Conservation (phyloP, 35 echinoderm and acorn worm species). For the Heliocidaris erythrogramma region DNA sequence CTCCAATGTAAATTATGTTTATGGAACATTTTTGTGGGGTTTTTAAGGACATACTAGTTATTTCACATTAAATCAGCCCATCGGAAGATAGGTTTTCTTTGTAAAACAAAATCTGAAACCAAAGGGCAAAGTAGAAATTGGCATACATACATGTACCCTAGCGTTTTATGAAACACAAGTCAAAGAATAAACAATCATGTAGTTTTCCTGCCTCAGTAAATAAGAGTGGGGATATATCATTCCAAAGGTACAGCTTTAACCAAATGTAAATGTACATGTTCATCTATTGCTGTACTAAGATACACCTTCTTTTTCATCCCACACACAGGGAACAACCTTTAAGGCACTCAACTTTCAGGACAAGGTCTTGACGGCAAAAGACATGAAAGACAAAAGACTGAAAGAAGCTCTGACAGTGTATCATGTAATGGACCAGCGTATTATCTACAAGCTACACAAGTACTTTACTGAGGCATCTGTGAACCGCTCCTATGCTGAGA, state of each 20-base stretch:
- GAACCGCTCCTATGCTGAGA: slow-evolving; percentile 71
- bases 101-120: too few relatives aligned
- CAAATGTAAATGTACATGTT: background rate
- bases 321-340: slow-evolving; percentile 74
- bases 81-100: too few relatives aligned
- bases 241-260: background rate
- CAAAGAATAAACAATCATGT: background rate
- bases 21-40: too few relatives aligned
- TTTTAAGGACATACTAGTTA: too few relatives aligned
- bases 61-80: too few relatives aligned
- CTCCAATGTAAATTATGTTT: too few relatives aligned
- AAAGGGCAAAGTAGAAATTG: too few relatives aligned
- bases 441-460: slow-evolving; percentile 93
- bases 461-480: slow-evolving; percentile 82
- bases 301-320: background rate
- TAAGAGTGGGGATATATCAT: background rate
- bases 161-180: background rate
- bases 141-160: too few relatives aligned
- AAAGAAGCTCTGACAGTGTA: slow-evolving; percentile 75
- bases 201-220: background rate
- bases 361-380: slow-evolving; percentile 70
- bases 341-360: slow-evolving; percentile 81
- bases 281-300: background rate
- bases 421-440: slow-evolving; percentile 77
- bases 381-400: slow-evolving; percentile 72